Evolutionary conservation across 2,888 invertebrate species (phyloP).

Genomic region (Lasioglossum oenotherae): DNA sequence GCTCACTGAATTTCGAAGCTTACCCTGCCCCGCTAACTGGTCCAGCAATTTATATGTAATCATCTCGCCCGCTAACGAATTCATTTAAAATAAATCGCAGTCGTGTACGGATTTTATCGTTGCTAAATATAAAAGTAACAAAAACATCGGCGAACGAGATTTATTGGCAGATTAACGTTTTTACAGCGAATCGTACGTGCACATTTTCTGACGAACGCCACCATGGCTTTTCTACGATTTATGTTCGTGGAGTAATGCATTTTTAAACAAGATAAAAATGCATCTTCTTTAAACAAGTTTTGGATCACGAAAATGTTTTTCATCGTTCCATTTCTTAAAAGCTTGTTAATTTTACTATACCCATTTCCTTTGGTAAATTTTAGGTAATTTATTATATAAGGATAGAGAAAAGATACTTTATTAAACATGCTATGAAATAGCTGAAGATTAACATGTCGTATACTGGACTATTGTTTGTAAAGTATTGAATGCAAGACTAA

Average conservation of each 20-base stretch:
- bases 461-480: background rate
- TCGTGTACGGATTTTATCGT: background rate
- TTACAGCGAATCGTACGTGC: background rate
- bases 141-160: background rate
- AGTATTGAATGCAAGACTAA: background rate
- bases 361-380: background rate
- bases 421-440: too few species aligned
- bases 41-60: background rate
- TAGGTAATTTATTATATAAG: background rate
- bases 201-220: background rate
- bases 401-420: background rate
- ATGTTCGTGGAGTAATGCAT: background rate
- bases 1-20: slow-evolving; percentile 2
- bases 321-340: background rate
- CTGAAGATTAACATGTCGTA: background rate
- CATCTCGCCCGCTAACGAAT: background rate
- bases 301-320: background rate
- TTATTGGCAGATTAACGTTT: slow-evolving; percentile 1
- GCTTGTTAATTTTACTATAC: background rate
- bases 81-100: background rate
- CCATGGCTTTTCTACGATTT: background rate
- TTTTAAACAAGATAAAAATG: background rate
- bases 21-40: background rate
- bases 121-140: background rate
- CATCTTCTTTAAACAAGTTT: background rate